Evolutionary conservation across 2,888 invertebrate genomes (phyloP).

Genomic region (Kuschelorhynchus macadamiae): DNA sequence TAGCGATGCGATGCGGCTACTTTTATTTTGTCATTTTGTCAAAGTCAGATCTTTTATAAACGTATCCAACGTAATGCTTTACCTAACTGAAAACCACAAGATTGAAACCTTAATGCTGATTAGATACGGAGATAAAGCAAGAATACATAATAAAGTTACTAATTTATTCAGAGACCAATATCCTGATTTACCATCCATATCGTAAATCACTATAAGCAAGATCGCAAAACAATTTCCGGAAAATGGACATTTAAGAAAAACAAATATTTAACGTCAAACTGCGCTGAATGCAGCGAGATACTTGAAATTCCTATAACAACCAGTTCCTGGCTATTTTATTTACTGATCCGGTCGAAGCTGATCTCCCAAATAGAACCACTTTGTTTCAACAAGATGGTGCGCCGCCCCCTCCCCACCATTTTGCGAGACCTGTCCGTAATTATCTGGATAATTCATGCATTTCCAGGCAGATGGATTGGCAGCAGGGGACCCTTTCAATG

Average conservation of each 20-base stretch:
- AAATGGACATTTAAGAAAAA: slow-evolving; percentile 4
- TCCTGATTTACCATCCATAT: slow-evolving; percentile 6
- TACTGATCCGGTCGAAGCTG: not conserved
- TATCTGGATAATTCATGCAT: too few relatives aligned
- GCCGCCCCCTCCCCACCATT: not conserved
- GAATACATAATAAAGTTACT: not conserved
- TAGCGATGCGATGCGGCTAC: too few relatives aligned
- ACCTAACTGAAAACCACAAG: slow-evolving; percentile 5
- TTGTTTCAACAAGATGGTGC: slow-evolving; percentile 5
- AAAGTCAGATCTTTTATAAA: not conserved
- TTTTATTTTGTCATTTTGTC: not conserved
- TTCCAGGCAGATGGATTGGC: slow-evolving; percentile 10
- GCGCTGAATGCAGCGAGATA: slow-evolving; percentile 9
- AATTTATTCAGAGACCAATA: not conserved
- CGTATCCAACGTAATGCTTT: not conserved
- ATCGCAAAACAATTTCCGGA: not conserved
- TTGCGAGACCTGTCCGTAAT: too few relatives aligned
- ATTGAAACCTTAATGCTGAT: slow-evolving; percentile 7
- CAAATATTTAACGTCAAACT: not conserved
- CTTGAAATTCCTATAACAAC: not conserved
- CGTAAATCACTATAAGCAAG: not conserved
- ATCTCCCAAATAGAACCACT: slow-evolving; percentile 3
- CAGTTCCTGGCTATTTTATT: not conserved
- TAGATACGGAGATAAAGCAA: not conserved
- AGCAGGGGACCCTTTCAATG: not conserved